Evolutionary conservation across 1,140 invertebrate genomes (phyloP).

Genomic region (Dryas iulia): DNA sequence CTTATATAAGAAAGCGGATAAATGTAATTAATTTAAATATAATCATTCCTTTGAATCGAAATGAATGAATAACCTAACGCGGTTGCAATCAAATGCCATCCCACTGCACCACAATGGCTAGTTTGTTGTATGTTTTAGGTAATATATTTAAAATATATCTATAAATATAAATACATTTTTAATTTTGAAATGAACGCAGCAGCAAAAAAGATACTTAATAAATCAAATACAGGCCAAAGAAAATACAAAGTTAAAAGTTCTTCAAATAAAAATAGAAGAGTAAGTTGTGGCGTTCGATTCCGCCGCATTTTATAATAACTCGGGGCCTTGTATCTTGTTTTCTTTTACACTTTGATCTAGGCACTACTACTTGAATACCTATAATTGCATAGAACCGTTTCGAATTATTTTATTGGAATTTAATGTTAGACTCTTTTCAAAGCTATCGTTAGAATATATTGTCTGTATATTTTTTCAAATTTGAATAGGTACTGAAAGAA

Average conservation of each 20-base stretch:
- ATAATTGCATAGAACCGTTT: background rate
- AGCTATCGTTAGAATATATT: no score
- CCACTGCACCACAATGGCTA: no score
- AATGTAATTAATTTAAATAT: no score
- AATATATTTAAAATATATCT: background rate
- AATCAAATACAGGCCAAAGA: constrained; percentile 5
- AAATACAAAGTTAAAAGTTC: constrained; percentile 6
- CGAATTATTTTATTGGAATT: background rate
- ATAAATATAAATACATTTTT: background rate
- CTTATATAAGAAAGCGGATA: no score
- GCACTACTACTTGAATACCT: background rate
- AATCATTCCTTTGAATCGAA: no score
- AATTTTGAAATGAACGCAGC: background rate
- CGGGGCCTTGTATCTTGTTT: background rate
- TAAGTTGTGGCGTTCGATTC: constrained; percentile 10
- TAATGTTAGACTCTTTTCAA: no score
- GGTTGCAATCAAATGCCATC: no score
- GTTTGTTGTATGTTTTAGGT: no score
- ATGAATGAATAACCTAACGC: no score
- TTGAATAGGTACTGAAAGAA: no score
- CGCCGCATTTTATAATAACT: background rate
- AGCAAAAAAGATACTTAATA: background rate
- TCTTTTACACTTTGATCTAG: background rate
- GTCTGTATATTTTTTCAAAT: no score
- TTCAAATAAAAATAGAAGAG: constrained; percentile 9